Evolutionary conservation across 2,797 vertebrate genomes (phyloP).

Genomic region (Rhinatrema bivittatum): DNA sequence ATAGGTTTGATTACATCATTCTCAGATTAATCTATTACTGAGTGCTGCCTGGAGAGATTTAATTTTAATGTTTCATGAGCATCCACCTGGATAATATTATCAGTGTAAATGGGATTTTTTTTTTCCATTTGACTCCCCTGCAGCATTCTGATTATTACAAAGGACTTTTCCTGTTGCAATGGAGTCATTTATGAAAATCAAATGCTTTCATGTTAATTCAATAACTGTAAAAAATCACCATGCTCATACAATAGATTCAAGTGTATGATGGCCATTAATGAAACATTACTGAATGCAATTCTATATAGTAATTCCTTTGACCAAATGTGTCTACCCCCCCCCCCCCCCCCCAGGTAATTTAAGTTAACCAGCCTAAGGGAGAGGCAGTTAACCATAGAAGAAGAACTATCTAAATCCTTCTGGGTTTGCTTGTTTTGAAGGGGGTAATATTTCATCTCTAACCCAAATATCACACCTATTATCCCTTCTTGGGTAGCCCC

Average conservation of each 20-base stretch:
- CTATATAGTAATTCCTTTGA: too few species aligned
- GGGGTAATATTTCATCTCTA: too few species aligned
- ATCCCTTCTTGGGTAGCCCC: too few species aligned
- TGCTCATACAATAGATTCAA: neutral
- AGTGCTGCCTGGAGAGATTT: slow-evolving; percentile 27
- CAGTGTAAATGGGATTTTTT: slow-evolving; percentile 11
- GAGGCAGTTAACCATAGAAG: too few species aligned
- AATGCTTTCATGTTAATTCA: neutral
- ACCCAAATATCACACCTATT: too few species aligned
- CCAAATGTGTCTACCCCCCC: too few species aligned
- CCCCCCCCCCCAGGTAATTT: too few species aligned
- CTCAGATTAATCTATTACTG: slow-evolving; percentile 38
- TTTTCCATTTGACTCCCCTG: neutral
- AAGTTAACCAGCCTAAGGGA: too few species aligned
- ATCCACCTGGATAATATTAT: slow-evolving; percentile 11
- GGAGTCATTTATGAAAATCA: neutral
- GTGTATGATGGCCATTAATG: neutral
- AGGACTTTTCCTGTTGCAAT: neutral
- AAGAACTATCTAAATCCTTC: too few species aligned
- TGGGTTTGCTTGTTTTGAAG: too few species aligned
- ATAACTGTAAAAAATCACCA: neutral
- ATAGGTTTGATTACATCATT: slow-evolving; percentile 29
- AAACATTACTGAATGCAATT: too few species aligned
- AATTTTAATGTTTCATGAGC: slow-evolving; percentile 30
- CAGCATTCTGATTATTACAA: neutral